phyloP scores from a whole-genome alignment of 2,797 vertebrate species.

The Girardinus metallicus region DNA sequence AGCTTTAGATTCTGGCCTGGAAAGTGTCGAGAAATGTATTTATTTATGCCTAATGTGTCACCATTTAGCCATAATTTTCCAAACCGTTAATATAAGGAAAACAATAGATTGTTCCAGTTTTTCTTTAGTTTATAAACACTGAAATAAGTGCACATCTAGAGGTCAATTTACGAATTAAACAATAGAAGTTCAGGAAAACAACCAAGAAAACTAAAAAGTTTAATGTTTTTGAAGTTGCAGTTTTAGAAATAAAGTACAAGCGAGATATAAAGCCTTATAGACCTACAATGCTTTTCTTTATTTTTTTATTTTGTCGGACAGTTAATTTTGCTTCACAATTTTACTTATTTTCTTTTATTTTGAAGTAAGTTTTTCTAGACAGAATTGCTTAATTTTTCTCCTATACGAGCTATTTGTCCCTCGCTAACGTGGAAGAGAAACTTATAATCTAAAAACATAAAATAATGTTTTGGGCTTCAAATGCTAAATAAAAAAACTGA shows the following conservation, averaged over 20 bases:
- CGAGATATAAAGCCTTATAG: background rate
- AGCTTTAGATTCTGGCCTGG: slow-evolving; percentile 22
- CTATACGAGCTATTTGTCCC: background rate
- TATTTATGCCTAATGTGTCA: background rate
- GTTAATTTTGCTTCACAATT: background rate
- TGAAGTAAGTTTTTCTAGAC: background rate
- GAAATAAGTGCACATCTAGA: background rate
- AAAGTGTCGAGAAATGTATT: slow-evolving; percentile 4
- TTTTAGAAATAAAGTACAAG: background rate
- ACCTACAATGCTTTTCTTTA: background rate
- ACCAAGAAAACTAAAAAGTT: background rate
- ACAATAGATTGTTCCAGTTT: background rate
- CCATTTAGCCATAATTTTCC: background rate
- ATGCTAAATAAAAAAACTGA: background rate
- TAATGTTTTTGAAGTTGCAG: background rate
- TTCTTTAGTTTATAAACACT: background rate
- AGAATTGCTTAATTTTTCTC: background rate
- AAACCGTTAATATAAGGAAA: slow-evolving; percentile 1
- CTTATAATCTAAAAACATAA: background rate
- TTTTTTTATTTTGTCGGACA: background rate
- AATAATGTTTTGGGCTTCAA: background rate
- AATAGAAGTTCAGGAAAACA: background rate
- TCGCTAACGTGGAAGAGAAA: background rate
- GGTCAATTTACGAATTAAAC: background rate
- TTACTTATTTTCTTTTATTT: background rate